Evolutionary conservation across 2,888 invertebrate species (phyloP), one percentile per base, ranked within the genome.

Genomic region (Caenorhabditis zanzibari): DNA sequence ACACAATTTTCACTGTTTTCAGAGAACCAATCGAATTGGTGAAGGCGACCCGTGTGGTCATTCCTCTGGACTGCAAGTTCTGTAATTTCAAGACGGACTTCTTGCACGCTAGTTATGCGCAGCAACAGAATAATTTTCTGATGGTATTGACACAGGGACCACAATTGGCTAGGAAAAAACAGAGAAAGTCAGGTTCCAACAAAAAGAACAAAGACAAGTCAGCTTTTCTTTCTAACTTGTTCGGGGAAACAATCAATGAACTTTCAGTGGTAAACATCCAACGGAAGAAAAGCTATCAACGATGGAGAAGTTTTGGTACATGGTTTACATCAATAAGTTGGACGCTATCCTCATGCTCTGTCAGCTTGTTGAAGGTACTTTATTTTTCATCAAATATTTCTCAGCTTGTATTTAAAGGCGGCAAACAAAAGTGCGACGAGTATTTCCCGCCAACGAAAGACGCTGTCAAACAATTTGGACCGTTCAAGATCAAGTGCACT

Each of bases 221-320:
- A n/a, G n/a, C n/a, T n/a, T n/a, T n/a, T n/a, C n/a, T n/a, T n/a
- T n/a, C n/a, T n/a, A n/a, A n/a, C n/a, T n/a, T n/a, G n/a, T n/a
- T n/a, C n/a, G n/a, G n/a, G n/a, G n/a, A n/a, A n/a, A n/a, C n/a
- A n/a, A n/a, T n/a, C n/a, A n/a, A n/a, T n/a, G n/a, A n/a, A n/a
- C n/a, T n/a, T n/a, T n/a, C n/a, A n/a, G n/a, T n/a, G n/a, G n/a
- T n/a, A n/a, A n/a, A n/a, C n/a, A n/a, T n/a, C n/a, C n/a, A n/a
- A n/a, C n/a, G n/a, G n/a, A n/a, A n/a, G n/a, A n/a, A n/a, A n/a
- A 49, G 49, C n/a, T n/a, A 12, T 22, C 49, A 2, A 68, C 28
- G 0, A 47, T 52, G 6, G 66, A 52, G 2, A 68, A 68, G 52
- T 68, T 52, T 12, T 68, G 32, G 52, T 68, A 5, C 5, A 14